Evolutionary conservation across 2,888 invertebrate species (phyloP), one percentile per base, ranked within the genome.

Genomic region (Synanthedon tipuliformis): DNA sequence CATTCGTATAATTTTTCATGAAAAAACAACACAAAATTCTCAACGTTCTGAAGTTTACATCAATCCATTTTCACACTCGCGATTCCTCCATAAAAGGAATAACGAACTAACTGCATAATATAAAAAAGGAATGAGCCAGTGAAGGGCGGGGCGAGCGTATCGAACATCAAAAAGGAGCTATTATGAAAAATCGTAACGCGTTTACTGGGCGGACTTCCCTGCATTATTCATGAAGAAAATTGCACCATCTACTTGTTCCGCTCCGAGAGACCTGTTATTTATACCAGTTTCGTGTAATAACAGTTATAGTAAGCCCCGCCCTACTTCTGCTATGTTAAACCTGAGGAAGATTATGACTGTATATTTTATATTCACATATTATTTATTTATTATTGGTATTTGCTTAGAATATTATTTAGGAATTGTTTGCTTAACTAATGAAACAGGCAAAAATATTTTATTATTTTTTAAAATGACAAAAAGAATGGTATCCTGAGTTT

Each of bases 181-280:
- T 84, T 86, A 86, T 84, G 85, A 86, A 85, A 85, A 86, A 85
- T 85, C 83, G 82, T 86, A 85, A 85, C 84, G 72, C 82, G 64
- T 78, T 86, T 85, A 85, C 73, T 59, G 78, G 78, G 80, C 84
- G 85, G 84, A 84, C 84, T 72, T 59, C 55, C 53, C 53, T 86
- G 70, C 74, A 85, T 85, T 81, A 85, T 86, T 84, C 84, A 86
- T 82, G 73, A 65, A 65, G 65, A 73, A 81, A 81, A 82, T 81
- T 79, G 81, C 79, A 78, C 74, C 61, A 59, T 59, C 57, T 77
- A 78, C 75, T 76, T 75, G 75, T 69, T 67, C 65, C 65, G 67
- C 61, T 52, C 49, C 49, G 63, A 62, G 65, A 65, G 65, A 65
- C 63, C 73, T 71, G 75, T 79, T 81, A 81, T 81, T 81, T 81